Conservation (phyloP, 1,140 invertebrate genomes). For the Whitmania pigra region DNA sequence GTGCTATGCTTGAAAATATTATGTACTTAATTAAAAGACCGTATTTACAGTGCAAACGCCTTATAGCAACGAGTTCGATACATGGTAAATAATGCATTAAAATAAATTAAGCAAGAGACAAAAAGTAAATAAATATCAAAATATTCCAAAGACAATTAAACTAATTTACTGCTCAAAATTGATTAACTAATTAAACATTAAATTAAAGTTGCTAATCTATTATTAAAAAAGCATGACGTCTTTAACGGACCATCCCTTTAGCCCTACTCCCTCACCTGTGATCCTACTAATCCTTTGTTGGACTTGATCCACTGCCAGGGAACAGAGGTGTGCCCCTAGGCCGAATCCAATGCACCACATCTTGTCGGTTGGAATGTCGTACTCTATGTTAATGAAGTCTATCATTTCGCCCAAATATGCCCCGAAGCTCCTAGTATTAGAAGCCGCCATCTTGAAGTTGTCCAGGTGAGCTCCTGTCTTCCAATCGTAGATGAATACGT, state of each 20-base stretch:
- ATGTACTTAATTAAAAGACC: too few species aligned
- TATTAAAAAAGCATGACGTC: not conserved
- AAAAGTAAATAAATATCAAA: too few species aligned
- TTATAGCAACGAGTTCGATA: too few species aligned
- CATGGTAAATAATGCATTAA: too few species aligned
- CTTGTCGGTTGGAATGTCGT: not conserved
- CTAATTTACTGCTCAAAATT: too few species aligned
- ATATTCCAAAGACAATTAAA: too few species aligned
- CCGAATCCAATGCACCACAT: constrained; percentile 39
- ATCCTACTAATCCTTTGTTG: too few species aligned
- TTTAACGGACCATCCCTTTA: constrained; percentile 40
- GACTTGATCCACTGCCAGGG: constrained; percentile 22
- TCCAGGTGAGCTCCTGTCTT: constrained; percentile 15
- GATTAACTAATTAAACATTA: too few species aligned
- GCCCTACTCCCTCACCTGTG: constrained; percentile 42
- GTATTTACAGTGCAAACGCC: too few species aligned
- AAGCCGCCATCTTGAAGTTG: constrained; percentile 43
- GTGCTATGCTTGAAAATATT: too few species aligned
- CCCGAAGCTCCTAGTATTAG: constrained; percentile 25
- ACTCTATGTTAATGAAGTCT: not conserved
- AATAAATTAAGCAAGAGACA: too few species aligned
- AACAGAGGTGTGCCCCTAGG: constrained; percentile 36
- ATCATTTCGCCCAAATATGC: constrained; percentile 43
- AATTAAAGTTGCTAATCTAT: too few species aligned
- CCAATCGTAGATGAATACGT: constrained; percentile 57